Conservation (phyloP, 2,797 vertebrate genomes). For the Pterois miles region DNA sequence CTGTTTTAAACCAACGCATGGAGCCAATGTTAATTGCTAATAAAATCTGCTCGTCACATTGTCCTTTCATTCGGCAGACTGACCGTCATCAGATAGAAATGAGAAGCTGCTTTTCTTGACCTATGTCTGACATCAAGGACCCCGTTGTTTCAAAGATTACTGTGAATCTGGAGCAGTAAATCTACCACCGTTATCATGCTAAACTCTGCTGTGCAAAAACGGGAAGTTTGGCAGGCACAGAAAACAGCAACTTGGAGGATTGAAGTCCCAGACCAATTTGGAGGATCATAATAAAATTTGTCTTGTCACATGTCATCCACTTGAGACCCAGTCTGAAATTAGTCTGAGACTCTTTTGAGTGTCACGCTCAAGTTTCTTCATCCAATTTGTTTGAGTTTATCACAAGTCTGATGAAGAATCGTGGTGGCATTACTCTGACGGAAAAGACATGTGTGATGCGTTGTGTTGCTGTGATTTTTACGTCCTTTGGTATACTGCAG, state of each 20-base stretch:
- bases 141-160: neutral
- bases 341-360: neutral
- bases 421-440: neutral
- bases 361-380: too few relatives aligned
- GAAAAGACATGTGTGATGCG: neutral
- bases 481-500: slow-evolving; percentile 8
- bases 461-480: slow-evolving; percentile 10
- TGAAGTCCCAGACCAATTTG: neutral
- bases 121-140: neutral
- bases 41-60: neutral
- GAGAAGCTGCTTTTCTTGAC: neutral
- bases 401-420: neutral
- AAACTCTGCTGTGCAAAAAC: neutral
- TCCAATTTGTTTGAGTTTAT: neutral
- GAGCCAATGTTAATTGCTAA: neutral
- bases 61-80: neutral
- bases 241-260: neutral
- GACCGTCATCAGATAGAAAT: neutral
- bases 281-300: neutral
- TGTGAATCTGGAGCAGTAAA: neutral
- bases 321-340: neutral
- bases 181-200: neutral
- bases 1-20: neutral
- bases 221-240: neutral
- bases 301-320: neutral